phyloP scores from a whole-genome alignment of 2,113 vertebrate species.

The Platichthys stellatus region DNA sequence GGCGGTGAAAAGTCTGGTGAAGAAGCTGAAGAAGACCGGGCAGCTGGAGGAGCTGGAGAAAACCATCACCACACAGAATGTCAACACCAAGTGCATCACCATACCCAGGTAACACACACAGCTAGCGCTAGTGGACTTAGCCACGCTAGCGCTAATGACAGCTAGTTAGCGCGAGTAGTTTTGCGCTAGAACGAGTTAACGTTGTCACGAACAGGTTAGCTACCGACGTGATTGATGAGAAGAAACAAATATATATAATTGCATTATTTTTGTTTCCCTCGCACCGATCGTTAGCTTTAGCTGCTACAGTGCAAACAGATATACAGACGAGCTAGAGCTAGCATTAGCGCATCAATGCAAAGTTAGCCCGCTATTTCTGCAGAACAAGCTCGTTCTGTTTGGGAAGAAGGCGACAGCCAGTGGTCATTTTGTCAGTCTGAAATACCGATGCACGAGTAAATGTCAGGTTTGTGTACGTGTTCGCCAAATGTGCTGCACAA shows the following conservation, averaged over 20 bases:
- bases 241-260: no score
- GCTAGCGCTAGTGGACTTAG: not conserved
- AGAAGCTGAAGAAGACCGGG: conserved; percentile 97
- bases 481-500: not conserved
- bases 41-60: conserved; percentile 98
- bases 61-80: conserved; percentile 93
- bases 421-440: not conserved
- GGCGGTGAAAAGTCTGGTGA: conserved; percentile 97
- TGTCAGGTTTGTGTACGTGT: not conserved
- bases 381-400: not conserved
- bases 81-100: conserved; percentile 96
- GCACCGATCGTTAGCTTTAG: conserved; percentile 6
- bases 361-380: not conserved
- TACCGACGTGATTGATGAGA: not conserved
- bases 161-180: conserved; percentile 40
- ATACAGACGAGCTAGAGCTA: conserved; percentile 6
- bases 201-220: not conserved
- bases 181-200: not conserved
- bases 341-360: conserved; percentile 17
- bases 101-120: conserved; percentile 89
- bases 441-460: not conserved
- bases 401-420: not conserved
- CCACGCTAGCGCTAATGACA: conserved; percentile 41
- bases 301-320: not conserved
- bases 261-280: no score